Base-by-base conservation (phyloP, 2,797 vertebrate genomes). In the Sebastes hubbsi region DNA sequence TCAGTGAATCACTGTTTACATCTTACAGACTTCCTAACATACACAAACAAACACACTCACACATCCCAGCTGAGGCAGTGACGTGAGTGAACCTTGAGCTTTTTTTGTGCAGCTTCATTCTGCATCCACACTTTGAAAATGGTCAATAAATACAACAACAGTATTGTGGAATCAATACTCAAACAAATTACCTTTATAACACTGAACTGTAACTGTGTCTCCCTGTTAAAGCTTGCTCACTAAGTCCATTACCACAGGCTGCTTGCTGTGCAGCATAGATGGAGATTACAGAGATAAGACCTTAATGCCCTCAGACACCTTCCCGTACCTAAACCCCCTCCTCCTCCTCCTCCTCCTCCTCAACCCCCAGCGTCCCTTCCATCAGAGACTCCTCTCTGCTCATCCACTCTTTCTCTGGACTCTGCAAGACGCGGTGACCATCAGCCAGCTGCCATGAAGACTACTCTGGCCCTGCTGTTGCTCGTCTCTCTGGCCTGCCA, bases 201-300 rank as follows among this genome's bases (percentile, higher is more conserved):
- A 20, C 59, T 78, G 24, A 72, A 58, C 18, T 65, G 18, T 65
- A 77, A 73, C 72, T 14, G 49, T 59, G 70, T 84, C 68, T 70
- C 58, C 52, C 75, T 84, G 72, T 83, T 78, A 86, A 85, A 86
- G 69, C 89, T 86, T 22, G 61, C 84, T 58, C 8, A 2, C 38
- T 93, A 94, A 94, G 64, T 93, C 88, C 46, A 91, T 96, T 92
- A 95, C 75, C 88, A 78, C 67, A 91, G 88, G 85, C 13, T 95
- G 86, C 70, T 93, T 85, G 69, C 91, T 84, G 93, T 95, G 87
- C 93, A 94, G 92, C 81, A 91, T 85, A 91, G 78, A 91, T 92
- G 29, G 56, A 89, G 93, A 95, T 96, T 96, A 96, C 65, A 80
- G 46, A 78, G 83, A 81, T 95, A 95, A 96, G 82, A 93, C 78